phyloP scores from a whole-genome alignment of 2,797 vertebrate species.

The Sebastes kiyomatsui region DNA sequence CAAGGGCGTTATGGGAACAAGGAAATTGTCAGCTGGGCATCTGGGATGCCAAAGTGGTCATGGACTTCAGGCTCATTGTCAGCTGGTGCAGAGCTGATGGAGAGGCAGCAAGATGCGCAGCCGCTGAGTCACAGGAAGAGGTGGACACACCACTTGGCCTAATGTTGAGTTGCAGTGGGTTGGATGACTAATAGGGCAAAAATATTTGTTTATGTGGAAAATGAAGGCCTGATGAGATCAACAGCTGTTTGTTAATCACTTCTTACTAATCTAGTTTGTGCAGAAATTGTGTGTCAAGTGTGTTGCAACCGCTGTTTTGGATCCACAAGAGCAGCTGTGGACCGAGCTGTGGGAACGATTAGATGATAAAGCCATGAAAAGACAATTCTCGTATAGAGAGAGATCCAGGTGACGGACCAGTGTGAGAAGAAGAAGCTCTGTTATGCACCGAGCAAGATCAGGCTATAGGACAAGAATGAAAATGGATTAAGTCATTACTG shows the following conservation, averaged over 20 bases:
- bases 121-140: constrained; percentile 42
- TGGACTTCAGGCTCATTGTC: constrained; percentile 34
- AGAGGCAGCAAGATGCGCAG: constrained; percentile 35
- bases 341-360: constrained; percentile 47
- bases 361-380: constrained; percentile 17
- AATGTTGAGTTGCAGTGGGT: constrained; percentile 12
- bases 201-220: constrained; percentile 30
- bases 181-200: constrained; percentile 2
- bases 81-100: constrained; percentile 63
- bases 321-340: constrained; percentile 61
- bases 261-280: background rate
- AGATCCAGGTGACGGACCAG: constrained; percentile 20
- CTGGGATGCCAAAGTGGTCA: constrained; percentile 53
- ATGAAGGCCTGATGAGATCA: background rate
- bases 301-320: constrained; percentile 45
- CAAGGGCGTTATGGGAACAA: constrained; percentile 58
- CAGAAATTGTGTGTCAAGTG: constrained; percentile 2
- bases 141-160: background rate
- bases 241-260: constrained; percentile 42
- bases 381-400: background rate
- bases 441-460: background rate
- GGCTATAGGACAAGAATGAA: no score
- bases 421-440: background rate
- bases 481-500: background rate
- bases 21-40: constrained; percentile 68